Percentiles rank a stretch among this genome's conserved stretches.
These are phyloP conservation scores for Cremastobaeus sp. DNA, from an alignment of 2,888 invertebrate species.

Conservation along the genomic window DNA sequence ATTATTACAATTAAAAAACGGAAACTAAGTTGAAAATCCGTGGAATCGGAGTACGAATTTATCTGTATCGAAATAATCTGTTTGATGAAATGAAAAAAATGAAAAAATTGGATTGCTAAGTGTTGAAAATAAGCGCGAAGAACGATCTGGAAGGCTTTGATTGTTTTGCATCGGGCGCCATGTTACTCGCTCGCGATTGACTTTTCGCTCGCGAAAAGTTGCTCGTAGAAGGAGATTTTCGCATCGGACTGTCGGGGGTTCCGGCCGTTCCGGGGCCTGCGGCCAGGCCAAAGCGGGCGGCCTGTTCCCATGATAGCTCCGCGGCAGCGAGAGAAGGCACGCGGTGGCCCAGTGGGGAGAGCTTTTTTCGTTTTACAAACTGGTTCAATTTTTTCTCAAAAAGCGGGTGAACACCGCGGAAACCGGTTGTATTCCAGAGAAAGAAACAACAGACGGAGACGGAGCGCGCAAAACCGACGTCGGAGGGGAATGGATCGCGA, in stretches of 20 bases:
- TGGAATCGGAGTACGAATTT: no score
- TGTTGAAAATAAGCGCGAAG: not conserved
- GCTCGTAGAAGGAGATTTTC: constrained; percentile 60
- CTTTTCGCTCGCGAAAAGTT: constrained; percentile 49
- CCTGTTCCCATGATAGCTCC: constrained; percentile 64
- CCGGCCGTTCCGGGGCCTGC: constrained; percentile 67
- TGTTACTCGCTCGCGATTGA: constrained; percentile 36
- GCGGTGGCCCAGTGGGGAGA: constrained; percentile 66
- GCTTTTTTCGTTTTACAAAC: constrained; percentile 78
- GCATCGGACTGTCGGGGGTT: constrained; percentile 65
- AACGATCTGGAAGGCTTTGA: constrained; percentile 2
- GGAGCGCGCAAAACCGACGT: constrained; percentile 32
- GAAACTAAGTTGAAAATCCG: no score
- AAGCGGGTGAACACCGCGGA: constrained; percentile 76
- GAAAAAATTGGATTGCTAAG: no score
- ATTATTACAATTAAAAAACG: no score
- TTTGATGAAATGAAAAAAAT: no score
- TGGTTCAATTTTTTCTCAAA: constrained; percentile 79
- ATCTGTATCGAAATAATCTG: no score
- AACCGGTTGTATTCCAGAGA: constrained; percentile 71
- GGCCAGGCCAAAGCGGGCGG: constrained; percentile 56
- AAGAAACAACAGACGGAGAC: constrained; percentile 44
- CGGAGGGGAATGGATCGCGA: constrained; percentile 61
- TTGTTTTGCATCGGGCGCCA: constrained; percentile 33
- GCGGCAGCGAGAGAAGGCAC: constrained; percentile 48